Percentiles rank a stretch among this genome's conserved stretches.
Evolutionary conservation across 2,797 vertebrate species (phyloP).

Genomic region (Onychomys leucogaster): DNA sequence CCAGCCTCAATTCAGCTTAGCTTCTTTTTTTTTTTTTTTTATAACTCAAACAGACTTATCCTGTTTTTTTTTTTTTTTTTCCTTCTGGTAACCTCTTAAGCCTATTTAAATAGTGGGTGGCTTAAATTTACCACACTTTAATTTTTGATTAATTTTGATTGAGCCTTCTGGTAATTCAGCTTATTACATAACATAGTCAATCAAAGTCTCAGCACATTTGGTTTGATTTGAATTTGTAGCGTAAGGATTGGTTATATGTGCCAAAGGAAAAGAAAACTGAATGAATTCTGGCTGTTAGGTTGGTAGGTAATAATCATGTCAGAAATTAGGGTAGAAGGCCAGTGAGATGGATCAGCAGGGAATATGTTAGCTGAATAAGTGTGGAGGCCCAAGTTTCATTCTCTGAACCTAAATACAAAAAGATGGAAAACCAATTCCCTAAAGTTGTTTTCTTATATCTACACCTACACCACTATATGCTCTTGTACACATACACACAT

Average conservation of each 20-base stretch:
- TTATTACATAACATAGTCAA: constrained; percentile 69
- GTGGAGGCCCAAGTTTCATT: not conserved
- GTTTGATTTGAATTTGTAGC: constrained; percentile 25
- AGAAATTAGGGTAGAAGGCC: not conserved
- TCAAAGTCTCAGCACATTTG: constrained; percentile 61
- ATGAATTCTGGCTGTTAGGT: not conserved
- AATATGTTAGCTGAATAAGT: not conserved
- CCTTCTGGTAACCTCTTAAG: constrained; percentile 70
- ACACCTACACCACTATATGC: not conserved
- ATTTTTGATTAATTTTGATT: constrained; percentile 69
- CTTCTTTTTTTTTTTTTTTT: constrained; percentile 64
- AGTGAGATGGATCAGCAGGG: not conserved
- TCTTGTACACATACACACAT: not conserved
- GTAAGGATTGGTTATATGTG: not conserved
- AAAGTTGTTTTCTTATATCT: not conserved
- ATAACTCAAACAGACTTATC: constrained; percentile 54
- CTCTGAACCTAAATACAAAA: not conserved
- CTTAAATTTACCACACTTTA: constrained; percentile 68
- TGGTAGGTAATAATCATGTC: not conserved
- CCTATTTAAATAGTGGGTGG: constrained; percentile 64
- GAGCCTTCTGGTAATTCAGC: constrained; percentile 59
- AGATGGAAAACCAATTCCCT: not conserved
- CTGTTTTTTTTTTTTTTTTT: not conserved
- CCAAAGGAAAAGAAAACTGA: constrained; percentile 24
- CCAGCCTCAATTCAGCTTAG: constrained; percentile 37